Evolutionary conservation across 2,113 vertebrate genomes (phyloP).

Genomic region (Collichthys lucidus): DNA sequence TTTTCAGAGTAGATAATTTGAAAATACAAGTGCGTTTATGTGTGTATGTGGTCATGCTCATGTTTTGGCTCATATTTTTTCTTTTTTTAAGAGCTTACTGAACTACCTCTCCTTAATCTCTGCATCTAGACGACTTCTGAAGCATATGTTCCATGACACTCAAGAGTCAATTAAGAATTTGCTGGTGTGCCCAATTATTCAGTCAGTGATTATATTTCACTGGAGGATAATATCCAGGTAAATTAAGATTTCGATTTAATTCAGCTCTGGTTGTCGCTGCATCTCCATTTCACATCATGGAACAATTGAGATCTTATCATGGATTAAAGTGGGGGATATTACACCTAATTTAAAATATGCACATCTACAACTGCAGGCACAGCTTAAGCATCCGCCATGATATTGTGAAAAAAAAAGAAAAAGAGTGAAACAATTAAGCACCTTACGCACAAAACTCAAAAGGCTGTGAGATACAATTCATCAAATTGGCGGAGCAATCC

Average conservation of each 20-base stretch:
- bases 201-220: constrained; percentile 79
- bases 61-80: constrained; percentile 29
- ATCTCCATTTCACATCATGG: constrained; percentile 82
- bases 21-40: constrained; percentile 61
- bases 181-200: constrained; percentile 73
- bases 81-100: not conserved
- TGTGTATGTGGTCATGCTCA: constrained; percentile 47
- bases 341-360: constrained; percentile 82
- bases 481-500: constrained; percentile 64
- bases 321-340: constrained; percentile 83
- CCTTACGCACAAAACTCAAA: constrained; percentile 59
- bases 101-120: constrained; percentile 62
- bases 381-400: constrained; percentile 67
- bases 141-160: constrained; percentile 73
- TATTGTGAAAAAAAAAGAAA: constrained; percentile 39
- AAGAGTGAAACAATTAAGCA: constrained; percentile 69
- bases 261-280: constrained; percentile 70
- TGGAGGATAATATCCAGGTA: constrained; percentile 81
- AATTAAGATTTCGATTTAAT: constrained; percentile 84
- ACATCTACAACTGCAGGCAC: constrained; percentile 70
- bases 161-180: constrained; percentile 76
- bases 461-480: constrained; percentile 68
- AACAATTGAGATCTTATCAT: constrained; percentile 83
- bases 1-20: constrained; percentile 75
- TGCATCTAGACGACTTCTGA: constrained; percentile 53